phyloP scores from a whole-genome alignment of 1,140 invertebrate genomes.

The Planococcus citri region DNA sequence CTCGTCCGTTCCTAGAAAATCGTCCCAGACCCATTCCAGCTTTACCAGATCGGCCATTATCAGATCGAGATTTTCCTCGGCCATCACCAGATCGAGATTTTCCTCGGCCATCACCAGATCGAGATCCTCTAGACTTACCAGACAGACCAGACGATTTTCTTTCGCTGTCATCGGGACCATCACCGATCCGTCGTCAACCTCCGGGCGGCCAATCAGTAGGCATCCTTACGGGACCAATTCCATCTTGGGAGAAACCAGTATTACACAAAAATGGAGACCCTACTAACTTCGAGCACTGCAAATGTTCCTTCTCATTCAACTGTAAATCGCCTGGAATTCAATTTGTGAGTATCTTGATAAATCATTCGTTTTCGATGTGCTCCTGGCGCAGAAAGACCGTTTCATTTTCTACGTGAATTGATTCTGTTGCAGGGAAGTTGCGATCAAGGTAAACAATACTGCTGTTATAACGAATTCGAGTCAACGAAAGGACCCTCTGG shows the following conservation, averaged over 20 bases:
- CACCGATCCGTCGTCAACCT: constrained; percentile 7
- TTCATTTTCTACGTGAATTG: too few relatives aligned
- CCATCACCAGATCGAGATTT: neutral
- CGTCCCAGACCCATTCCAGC: neutral
- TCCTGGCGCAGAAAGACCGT: too few relatives aligned
- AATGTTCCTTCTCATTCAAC: constrained; percentile 43
- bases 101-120: neutral
- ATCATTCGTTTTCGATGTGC: neutral
- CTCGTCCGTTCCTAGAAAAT: neutral
- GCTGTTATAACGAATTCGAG: constrained; percentile 24
- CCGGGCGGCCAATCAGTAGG: constrained; percentile 23
- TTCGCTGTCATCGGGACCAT: neutral
- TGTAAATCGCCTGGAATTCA: constrained; percentile 40
- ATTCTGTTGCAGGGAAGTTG: constrained; percentile 23
- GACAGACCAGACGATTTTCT: neutral
- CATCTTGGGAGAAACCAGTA: constrained; percentile 36
- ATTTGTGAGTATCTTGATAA: constrained; percentile 37
- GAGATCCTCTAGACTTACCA: neutral
- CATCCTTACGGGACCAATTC: constrained; percentile 35
- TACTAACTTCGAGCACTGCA: constrained; percentile 37
- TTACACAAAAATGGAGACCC: constrained; percentile 32
- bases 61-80: neutral
- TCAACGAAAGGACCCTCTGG: neutral
- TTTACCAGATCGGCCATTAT: neutral
- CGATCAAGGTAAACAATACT: constrained; percentile 25